Conservation (phyloP, 1,140 invertebrate genomes). For the Cecropterus lyciades region DNA sequence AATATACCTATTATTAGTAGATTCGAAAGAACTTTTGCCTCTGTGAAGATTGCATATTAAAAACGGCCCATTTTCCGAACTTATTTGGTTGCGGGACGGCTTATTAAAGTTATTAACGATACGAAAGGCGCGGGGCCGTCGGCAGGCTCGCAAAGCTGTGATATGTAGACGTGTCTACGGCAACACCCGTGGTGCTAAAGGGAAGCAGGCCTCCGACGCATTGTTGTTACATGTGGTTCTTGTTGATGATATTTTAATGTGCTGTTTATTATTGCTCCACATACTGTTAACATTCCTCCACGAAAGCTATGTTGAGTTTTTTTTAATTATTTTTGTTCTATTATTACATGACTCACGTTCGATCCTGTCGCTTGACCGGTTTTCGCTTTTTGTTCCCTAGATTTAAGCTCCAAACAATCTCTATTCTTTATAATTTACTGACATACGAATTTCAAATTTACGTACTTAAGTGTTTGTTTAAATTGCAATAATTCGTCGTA, state of each 20-base stretch:
- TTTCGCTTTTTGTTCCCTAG: constrained; percentile 68
- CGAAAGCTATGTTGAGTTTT: constrained; percentile 80
- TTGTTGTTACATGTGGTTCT: constrained; percentile 72
- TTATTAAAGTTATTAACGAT: no score
- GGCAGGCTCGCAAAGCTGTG: constrained; percentile 51
- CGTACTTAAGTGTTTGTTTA: constrained; percentile 73
- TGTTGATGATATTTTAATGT: constrained; percentile 66
- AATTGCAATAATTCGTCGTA: constrained; percentile 63
- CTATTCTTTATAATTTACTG: constrained; percentile 56
- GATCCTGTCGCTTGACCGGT: constrained; percentile 69
- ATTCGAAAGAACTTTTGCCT: constrained; percentile 3
- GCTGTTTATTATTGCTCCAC: constrained; percentile 74
- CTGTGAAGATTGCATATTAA: neutral
- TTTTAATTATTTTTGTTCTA: constrained; percentile 72
- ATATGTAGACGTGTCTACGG: constrained; percentile 57
- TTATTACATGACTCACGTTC: constrained; percentile 60
- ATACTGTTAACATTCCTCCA: constrained; percentile 81
- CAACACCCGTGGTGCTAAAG: constrained; percentile 72
- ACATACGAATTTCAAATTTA: constrained; percentile 71
- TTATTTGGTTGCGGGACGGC: neutral
- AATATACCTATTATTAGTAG: neutral
- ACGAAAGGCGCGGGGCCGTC: neutral
- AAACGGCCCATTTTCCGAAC: neutral
- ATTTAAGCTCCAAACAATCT: constrained; percentile 66
- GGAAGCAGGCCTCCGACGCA: constrained; percentile 66